A percentile compares a stretch with the other conserved stretches of the same genome.
phyloP scores from a whole-genome alignment of 2,888 invertebrate species.

The Euplagia quadripunctaria region DNA sequence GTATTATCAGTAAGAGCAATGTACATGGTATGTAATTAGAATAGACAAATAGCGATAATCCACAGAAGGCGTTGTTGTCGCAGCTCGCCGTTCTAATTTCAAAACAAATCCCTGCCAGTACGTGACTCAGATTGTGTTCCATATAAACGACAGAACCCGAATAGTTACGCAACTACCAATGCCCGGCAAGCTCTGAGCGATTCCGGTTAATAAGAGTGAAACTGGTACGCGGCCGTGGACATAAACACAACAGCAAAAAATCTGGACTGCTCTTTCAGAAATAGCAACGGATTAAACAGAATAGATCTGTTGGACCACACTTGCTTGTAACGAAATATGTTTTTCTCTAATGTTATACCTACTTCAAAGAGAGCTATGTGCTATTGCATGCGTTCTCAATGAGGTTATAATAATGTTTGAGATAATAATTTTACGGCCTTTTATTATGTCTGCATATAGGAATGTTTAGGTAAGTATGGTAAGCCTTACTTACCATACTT shows the following conservation, averaged over 20 bases:
- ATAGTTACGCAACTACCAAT: conserved; percentile 57
- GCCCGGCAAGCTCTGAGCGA: conserved; percentile 58
- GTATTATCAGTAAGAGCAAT: conserved; percentile 15
- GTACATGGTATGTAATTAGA: conserved; percentile 67
- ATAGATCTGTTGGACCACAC: conserved; percentile 9
- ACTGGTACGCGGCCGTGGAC: conserved; percentile 66
- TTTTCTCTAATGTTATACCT: conserved; percentile 15
- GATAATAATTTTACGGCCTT: conserved; percentile 46
- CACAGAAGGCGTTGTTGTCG: conserved; percentile 79
- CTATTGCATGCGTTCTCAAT: conserved; percentile 34
- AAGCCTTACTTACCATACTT: too few relatives aligned
- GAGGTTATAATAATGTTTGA: conserved; percentile 26
- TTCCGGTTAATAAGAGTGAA: conserved; percentile 77
- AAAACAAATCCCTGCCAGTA: conserved; percentile 85
- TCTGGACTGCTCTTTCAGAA: conserved; percentile 47
- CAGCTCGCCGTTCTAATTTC: conserved; percentile 82
- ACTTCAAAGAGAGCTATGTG: conserved; percentile 35
- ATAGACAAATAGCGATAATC: conserved; percentile 81
- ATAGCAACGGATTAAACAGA: conserved; percentile 47
- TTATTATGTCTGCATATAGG: conserved; percentile 32
- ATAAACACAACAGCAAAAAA: conserved; percentile 53
- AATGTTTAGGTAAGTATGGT: too few relatives aligned
- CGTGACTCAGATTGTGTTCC: conserved; percentile 85
- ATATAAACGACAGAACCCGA: conserved; percentile 76
- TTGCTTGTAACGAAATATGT: conserved; percentile 20